Evolutionary conservation across 53 echinoderm and acorn worm species (phyloP), one percentile per base, ranked within the genome.

Genomic region (Actinopyga echinites): DNA sequence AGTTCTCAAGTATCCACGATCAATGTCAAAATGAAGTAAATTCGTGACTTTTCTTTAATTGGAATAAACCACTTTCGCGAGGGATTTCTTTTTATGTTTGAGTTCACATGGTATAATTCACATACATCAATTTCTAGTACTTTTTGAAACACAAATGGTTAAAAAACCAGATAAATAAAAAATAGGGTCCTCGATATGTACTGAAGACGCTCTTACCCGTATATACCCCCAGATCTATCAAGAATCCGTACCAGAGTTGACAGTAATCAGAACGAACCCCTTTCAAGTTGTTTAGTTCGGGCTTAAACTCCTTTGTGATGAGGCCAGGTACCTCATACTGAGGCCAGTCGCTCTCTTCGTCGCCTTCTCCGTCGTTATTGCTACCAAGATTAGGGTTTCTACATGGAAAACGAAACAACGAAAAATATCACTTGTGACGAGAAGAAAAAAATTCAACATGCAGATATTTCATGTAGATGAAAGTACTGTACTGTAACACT

Each of bases 191-290:
- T 13, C 56, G 20, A 13, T 55, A 13, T 55, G 56, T 55, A 20
- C 56, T 13, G 11, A 55, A 55, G n/a, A n/a, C n/a, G n/a, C n/a
- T 24, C 28, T 55, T 56, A 80, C 86, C 86, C 67, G 80, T 86
- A 64, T 79, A 86, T 8, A 66, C 79, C 11, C 78, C 80, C 25
- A 86, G 57, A 24, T 80, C 64, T 36, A 55, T 35, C 43, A 86
- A 15, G 49, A 80, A 82, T 29, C 37, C 59, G 61, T 87, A 82
- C 87, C 87, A 87, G 19, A 87, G 79, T 11, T 71, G 73, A 43
- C 87, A 87, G 13, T 65, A 74, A 19, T 78, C 74, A 21, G 82
- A 54, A 40, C 67, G 80, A 49, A 87, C 37, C 17, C 66, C 87
- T 23, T 87, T 28, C 6, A 38, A 29, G 29, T 82, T 62, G 30